Percentiles rank a stretch among this genome's conserved stretches.
Evolutionary conservation across 2,797 vertebrate species (phyloP).

Genomic region (Distichodus sexfasciatus): DNA sequence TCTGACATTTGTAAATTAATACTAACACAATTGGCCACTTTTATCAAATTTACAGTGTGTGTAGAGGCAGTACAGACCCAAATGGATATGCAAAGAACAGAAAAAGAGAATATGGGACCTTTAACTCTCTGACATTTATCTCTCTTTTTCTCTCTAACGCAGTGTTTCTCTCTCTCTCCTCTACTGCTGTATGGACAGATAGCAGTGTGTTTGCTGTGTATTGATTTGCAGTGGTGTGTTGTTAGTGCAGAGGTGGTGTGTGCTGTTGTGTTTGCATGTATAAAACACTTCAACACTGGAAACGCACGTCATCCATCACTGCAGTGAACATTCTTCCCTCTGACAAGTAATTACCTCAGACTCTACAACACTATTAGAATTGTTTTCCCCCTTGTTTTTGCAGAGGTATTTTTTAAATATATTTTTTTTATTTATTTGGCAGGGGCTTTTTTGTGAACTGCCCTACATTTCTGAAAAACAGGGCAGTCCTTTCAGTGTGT

Average conservation of each 20-base stretch:
- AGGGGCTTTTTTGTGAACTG: too few relatives aligned
- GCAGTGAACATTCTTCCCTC: not conserved
- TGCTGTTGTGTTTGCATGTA: not conserved
- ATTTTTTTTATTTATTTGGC: too few relatives aligned
- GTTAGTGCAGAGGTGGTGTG: not conserved
- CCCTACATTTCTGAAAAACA: too few relatives aligned
- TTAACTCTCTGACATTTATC: not conserved
- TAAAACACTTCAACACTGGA: not conserved
- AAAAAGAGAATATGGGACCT: too few relatives aligned
- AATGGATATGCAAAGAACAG: too few relatives aligned
- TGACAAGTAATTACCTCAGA: not conserved
- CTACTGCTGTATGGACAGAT: slow-evolving; percentile 34
- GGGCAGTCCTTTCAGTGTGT: too few relatives aligned
- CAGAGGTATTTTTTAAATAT: too few relatives aligned
- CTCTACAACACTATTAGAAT: not conserved
- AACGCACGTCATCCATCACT: not conserved
- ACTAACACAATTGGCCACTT: too few relatives aligned
- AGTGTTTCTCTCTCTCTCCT: not conserved
- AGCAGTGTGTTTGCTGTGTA: not conserved
- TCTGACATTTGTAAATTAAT: too few relatives aligned
- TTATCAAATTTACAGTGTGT: too few relatives aligned
- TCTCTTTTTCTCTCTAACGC: not conserved
- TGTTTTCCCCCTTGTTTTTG: not conserved
- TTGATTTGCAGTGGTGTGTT: not conserved
- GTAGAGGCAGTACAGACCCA: too few relatives aligned